These are phyloP conservation scores for Danaus chrysippus DNA, from an alignment of 2,888 invertebrate species.

Conservation along the genomic window DNA sequence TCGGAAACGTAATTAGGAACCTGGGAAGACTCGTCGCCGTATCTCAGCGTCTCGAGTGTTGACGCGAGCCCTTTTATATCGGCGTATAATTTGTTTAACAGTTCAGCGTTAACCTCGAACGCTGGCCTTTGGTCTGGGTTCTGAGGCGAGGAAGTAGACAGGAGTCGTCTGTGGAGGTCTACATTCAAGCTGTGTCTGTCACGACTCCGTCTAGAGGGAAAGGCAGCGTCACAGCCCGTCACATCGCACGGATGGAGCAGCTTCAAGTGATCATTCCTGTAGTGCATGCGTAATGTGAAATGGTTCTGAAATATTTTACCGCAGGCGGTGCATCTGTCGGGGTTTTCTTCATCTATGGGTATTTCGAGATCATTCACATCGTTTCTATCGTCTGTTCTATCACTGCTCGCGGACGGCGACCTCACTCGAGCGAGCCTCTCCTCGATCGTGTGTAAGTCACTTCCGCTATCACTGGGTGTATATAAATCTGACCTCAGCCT, in stretches of 20 bases:
- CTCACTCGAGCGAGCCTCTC: slow-evolving; percentile 75
- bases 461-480: slow-evolving; percentile 75
- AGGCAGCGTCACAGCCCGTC: slow-evolving; percentile 93
- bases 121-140: slow-evolving; percentile 75
- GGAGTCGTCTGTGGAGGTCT: slow-evolving; percentile 71
- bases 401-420: slow-evolving; percentile 69
- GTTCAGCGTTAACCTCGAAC: slow-evolving; percentile 87
- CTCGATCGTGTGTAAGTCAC: slow-evolving; percentile 73
- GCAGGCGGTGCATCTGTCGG: slow-evolving; percentile 90
- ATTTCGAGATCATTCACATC: slow-evolving; percentile 83
- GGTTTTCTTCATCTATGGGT: slow-evolving; percentile 93
- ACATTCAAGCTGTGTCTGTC: slow-evolving; percentile 81
- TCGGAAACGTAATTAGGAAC: slow-evolving; percentile 70
- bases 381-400: slow-evolving; percentile 61
- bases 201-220: slow-evolving; percentile 88
- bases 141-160: slow-evolving; percentile 71
- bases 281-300: slow-evolving; percentile 93
- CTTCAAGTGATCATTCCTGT: slow-evolving; percentile 94
- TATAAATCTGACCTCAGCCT: slow-evolving; percentile 68
- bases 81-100: slow-evolving; percentile 89
- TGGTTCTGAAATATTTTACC: slow-evolving; percentile 94
- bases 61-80: slow-evolving; percentile 82
- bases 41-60: slow-evolving; percentile 82
- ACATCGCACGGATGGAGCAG: slow-evolving; percentile 94
- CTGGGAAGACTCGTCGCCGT: slow-evolving; percentile 66